Conservation (phyloP, 2,888 invertebrate species). For the Hermodice carunculata region DNA sequence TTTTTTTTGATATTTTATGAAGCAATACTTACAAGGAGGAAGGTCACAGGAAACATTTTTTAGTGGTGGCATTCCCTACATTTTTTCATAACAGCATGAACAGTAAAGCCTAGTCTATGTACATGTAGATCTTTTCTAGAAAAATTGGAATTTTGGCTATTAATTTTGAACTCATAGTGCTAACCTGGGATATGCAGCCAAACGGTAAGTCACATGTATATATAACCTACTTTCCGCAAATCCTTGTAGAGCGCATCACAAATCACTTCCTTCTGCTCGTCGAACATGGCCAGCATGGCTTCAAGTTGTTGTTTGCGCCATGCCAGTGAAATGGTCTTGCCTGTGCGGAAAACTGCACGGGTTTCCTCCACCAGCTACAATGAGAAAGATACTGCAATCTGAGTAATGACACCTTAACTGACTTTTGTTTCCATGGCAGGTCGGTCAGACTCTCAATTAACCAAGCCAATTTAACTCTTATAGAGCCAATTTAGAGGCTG, state of each 20-base stretch:
- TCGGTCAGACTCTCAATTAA: too few species aligned
- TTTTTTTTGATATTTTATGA: too few species aligned
- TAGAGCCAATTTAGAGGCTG: too few species aligned
- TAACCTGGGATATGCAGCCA: not conserved
- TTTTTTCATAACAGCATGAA: not conserved
- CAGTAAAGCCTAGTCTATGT: not conserved
- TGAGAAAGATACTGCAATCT: too few species aligned
- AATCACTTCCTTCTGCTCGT: slow-evolving; percentile 83
- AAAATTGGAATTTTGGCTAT: too few species aligned
- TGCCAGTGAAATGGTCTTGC: slow-evolving; percentile 84
- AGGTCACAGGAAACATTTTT: too few species aligned
- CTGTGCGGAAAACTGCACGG: slow-evolving; percentile 82
- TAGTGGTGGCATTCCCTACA: not conserved
- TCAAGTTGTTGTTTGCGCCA: slow-evolving; percentile 87
- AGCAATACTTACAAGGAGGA: too few species aligned
- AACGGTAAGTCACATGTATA: not conserved
- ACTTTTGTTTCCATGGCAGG: too few species aligned
- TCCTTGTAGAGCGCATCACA: slow-evolving; percentile 83
- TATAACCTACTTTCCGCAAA: slow-evolving; percentile 74
- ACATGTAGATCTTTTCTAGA: too few species aligned
- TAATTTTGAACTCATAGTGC: too few species aligned
- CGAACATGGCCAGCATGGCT: slow-evolving; percentile 81
- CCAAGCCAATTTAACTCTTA: too few species aligned
- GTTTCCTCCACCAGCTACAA: slow-evolving; percentile 79
- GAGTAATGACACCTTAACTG: too few species aligned